Evolutionary conservation across 2,797 vertebrate genomes (phyloP).

Genomic region (Natrix natrix): DNA sequence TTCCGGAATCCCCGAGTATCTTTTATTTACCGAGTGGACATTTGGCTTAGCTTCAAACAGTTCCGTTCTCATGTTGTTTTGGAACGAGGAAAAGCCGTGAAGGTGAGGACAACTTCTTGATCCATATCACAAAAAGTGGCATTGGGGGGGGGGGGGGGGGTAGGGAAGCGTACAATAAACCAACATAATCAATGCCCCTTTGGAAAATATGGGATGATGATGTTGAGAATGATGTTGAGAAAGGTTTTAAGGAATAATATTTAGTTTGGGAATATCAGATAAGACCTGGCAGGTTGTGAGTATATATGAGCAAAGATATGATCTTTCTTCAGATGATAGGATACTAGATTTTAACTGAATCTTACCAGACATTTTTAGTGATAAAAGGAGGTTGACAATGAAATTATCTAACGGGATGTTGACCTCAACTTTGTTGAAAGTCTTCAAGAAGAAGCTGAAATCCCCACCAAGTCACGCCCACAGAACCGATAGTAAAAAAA

Average conservation of each 20-base stretch:
- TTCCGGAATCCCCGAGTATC: conserved; percentile 62
- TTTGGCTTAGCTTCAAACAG: conserved; percentile 55
- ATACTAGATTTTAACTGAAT: not conserved
- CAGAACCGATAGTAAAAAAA: no score
- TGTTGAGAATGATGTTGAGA: not conserved
- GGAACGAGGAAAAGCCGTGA: conserved; percentile 54
- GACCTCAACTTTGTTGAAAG: not conserved
- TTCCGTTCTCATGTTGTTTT: conserved; percentile 52
- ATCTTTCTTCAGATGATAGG: not conserved
- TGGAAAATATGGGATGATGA: not conserved
- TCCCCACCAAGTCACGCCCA: no score
- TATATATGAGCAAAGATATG: not conserved
- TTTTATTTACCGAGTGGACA: conserved; percentile 67
- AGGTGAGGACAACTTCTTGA: conserved; percentile 38
- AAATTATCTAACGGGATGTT: not conserved
- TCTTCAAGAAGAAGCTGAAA: not conserved
- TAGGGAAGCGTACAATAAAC: no score
- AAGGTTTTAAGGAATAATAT: not conserved
- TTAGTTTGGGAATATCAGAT: not conserved
- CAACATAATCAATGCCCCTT: not conserved
- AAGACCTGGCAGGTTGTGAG: not conserved
- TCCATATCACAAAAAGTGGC: no score
- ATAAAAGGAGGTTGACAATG: not conserved
- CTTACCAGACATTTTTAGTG: not conserved
- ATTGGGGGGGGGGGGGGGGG: no score